Percentiles rank a stretch among this genome's conserved stretches.
Conservation (phyloP, 2,113 vertebrate genomes). For the Notechis scutatus region DNA sequence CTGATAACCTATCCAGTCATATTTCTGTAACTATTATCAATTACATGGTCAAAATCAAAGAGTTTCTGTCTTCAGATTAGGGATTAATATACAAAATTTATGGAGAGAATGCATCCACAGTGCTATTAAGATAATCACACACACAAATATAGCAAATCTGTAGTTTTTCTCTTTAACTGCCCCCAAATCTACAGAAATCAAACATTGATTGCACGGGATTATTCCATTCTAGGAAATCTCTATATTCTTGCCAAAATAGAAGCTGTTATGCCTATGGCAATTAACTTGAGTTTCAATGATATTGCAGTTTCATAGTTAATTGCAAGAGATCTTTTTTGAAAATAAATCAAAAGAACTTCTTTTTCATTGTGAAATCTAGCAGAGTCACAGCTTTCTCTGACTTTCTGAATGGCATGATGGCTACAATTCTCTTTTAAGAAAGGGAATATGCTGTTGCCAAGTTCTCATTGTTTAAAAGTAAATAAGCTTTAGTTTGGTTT, state of each 20-base stretch:
- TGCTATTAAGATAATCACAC: neutral
- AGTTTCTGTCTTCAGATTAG: neutral
- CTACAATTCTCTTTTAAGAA: slow-evolving; percentile 33
- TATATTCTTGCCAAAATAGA: neutral
- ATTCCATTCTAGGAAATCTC: neutral
- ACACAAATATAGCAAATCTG: neutral
- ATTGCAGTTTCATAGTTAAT: slow-evolving; percentile 2
- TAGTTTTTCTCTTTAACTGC: neutral
- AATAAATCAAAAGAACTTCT: slow-evolving; percentile 31
- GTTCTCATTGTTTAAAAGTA: slow-evolving; percentile 37
- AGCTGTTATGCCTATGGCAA: neutral
- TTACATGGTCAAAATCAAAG: neutral
- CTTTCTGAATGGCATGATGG: slow-evolving; percentile 42
- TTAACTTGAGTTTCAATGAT: neutral
- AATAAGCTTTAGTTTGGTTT: neutral
- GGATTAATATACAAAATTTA: neutral
- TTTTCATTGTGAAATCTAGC: slow-evolving; percentile 53
- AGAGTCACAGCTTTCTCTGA: slow-evolving; percentile 38
- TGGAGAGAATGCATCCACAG: neutral
- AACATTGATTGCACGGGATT: neutral
- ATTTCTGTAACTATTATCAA: neutral
- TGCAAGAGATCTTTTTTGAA: slow-evolving; percentile 3
- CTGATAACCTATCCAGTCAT: neutral
- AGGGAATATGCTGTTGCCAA: slow-evolving; percentile 44
- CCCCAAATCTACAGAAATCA: neutral